A percentile compares a stretch with the other conserved stretches of the same genome.
Conservation (phyloP, 1,140 invertebrate genomes). For the Aphidius ervi region DNA sequence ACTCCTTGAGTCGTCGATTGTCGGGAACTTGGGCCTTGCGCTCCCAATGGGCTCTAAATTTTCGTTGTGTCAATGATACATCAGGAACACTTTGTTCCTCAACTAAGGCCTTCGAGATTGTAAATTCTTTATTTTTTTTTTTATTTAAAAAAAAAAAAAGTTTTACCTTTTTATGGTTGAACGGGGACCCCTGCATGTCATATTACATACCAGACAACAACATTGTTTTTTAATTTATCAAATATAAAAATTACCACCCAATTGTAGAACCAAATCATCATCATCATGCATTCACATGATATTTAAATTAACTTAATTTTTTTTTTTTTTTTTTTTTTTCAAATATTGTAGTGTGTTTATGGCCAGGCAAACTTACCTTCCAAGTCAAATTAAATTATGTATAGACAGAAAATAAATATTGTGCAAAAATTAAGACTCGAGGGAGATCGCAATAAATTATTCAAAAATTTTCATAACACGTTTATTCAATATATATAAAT, state of each 20-base stretch:
- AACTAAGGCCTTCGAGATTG: constrained; percentile 4
- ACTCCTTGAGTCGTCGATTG: constrained; percentile 61
- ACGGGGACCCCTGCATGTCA: constrained; percentile 23
- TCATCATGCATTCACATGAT: constrained; percentile 17
- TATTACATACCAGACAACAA: not conserved
- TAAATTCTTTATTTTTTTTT: constrained; percentile 6
- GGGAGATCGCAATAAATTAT: constrained; percentile 22
- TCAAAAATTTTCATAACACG: constrained; percentile 3
- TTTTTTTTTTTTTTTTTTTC: constrained; percentile 1
- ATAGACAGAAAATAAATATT: too few relatives aligned
- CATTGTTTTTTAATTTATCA: constrained; percentile 1
- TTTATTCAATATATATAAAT: too few relatives aligned
- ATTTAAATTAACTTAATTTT: not conserved
- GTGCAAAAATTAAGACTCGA: constrained; percentile 5
- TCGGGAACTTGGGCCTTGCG: constrained; percentile 64
- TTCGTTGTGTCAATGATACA: constrained; percentile 16
- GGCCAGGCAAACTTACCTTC: not conserved
- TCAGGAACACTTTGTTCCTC: constrained; percentile 11
- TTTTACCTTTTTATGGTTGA: constrained; percentile 18
- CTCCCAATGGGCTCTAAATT: constrained; percentile 67
- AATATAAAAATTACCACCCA: too few relatives aligned
- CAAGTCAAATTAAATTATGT: too few relatives aligned
- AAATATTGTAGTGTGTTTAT: constrained; percentile 7
- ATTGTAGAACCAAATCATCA: constrained; percentile 4
- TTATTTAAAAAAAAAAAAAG: not conserved